phyloP scores from a whole-genome alignment of 2,888 invertebrate genomes.

The Oligia strigilis region DNA sequence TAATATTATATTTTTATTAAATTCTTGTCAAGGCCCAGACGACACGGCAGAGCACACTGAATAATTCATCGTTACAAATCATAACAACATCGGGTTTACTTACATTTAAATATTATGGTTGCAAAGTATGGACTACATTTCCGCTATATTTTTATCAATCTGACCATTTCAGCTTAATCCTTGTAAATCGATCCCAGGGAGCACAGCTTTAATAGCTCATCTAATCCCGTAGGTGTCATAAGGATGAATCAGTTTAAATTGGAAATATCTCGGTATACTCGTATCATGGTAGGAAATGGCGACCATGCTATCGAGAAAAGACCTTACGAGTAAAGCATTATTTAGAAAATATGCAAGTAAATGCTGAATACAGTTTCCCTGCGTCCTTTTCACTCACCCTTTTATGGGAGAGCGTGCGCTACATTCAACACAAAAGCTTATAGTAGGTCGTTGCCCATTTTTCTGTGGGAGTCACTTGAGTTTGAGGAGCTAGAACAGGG shows the following conservation, averaged over 20 bases:
- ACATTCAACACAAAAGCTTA: constrained; percentile 17
- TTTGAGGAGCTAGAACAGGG: constrained; percentile 24
- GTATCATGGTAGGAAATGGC: not conserved
- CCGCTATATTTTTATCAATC: constrained; percentile 6
- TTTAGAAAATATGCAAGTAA: constrained; percentile 9
- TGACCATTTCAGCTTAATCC: not conserved
- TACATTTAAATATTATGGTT: not conserved
- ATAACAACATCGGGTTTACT: constrained; percentile 5
- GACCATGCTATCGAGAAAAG: not conserved
- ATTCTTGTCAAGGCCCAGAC: not conserved
- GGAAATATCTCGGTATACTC: not conserved
- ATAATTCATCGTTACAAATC: constrained; percentile 1
- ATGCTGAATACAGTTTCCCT: not conserved
- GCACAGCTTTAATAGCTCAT: constrained; percentile 1
- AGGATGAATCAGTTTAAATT: not conserved
- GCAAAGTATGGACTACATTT: not conserved
- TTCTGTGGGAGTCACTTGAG: constrained; percentile 22
- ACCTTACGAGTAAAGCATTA: not conserved
- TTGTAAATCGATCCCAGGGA: not conserved
- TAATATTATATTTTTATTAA: constrained; percentile 3
- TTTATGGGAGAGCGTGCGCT: constrained; percentile 11
- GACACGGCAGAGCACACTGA: not conserved
- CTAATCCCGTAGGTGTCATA: not conserved
- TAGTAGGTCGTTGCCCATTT: constrained; percentile 36
- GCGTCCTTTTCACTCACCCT: constrained; percentile 1